These are phyloP conservation scores for Notarius quadriscutis DNA, from an alignment of 2,113 vertebrate species.

Conservation along the genomic window DNA sequence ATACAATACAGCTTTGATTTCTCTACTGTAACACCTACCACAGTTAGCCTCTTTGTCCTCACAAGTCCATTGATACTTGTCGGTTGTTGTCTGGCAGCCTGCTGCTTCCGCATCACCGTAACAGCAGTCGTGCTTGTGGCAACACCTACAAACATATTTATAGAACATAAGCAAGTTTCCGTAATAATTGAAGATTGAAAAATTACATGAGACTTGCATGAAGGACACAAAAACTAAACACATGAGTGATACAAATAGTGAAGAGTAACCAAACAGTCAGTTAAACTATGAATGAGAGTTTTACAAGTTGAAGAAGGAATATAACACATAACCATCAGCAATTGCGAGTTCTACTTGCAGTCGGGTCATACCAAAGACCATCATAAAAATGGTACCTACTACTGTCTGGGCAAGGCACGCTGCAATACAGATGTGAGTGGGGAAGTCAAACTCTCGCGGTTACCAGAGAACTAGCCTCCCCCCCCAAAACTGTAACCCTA, in stretches of 20 bases:
- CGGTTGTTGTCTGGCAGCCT: slow-evolving; percentile 71
- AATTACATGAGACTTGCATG: background rate
- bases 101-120: slow-evolving; percentile 70
- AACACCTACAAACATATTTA: slow-evolving; percentile 69
- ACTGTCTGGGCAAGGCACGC: no score
- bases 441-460: no score
- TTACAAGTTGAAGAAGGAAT: background rate
- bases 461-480: no score
- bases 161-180: background rate
- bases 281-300: background rate
- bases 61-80: slow-evolving; percentile 72
- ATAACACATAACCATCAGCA: background rate
- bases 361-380: no score
- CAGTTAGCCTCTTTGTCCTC: slow-evolving; percentile 69
- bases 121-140: slow-evolving; percentile 80
- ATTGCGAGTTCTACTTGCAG: no score
- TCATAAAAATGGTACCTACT: no score
- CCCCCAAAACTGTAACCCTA: no score
- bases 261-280: background rate
- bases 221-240: background rate
- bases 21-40: slow-evolving; percentile 61
- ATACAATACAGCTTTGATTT: background rate
- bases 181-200: no score
- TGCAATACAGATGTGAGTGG: no score
- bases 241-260: background rate